phyloP scores from a whole-genome alignment of 2,888 invertebrate species.

The Cephus runcator region DNA sequence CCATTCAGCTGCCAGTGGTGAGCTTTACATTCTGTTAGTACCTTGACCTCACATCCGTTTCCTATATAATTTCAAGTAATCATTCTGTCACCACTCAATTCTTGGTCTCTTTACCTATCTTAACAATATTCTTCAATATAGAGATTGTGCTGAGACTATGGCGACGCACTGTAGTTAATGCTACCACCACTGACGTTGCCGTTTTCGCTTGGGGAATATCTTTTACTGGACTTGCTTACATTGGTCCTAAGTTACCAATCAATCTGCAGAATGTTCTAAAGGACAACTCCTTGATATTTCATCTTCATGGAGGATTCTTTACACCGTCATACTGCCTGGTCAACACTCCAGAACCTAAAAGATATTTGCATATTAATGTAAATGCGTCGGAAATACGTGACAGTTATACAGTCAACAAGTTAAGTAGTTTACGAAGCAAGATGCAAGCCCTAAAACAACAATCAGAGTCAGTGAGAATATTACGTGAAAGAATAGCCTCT shows the following conservation, averaged over 20 bases:
- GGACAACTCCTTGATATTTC: constrained; percentile 82
- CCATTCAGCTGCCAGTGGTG: constrained; percentile 60
- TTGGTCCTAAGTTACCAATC: constrained; percentile 75
- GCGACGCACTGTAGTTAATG: constrained; percentile 50
- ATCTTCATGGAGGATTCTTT: constrained; percentile 89
- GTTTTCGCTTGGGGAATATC: constrained; percentile 87
- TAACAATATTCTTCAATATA: constrained; percentile 21
- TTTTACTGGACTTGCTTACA: constrained; percentile 83
- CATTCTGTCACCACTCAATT: neutral
- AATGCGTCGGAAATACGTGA: constrained; percentile 71
- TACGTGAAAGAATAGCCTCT: constrained; percentile 65
- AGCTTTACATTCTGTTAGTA: constrained; percentile 28
- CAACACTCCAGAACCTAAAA: constrained; percentile 53
- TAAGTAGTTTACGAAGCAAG: constrained; percentile 68
- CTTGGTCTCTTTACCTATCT: neutral
- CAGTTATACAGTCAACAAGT: constrained; percentile 78
- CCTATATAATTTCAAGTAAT: neutral
- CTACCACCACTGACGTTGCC: constrained; percentile 68
- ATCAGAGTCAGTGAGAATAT: constrained; percentile 69
- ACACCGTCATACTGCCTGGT: constrained; percentile 69
- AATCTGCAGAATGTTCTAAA: constrained; percentile 76
- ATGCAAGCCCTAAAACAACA: constrained; percentile 77
- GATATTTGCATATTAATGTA: constrained; percentile 56
- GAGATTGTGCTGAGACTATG: constrained; percentile 60
- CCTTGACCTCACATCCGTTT: neutral